Conservation (phyloP, 1,140 invertebrate species). For the Callitettix versicolor region DNA sequence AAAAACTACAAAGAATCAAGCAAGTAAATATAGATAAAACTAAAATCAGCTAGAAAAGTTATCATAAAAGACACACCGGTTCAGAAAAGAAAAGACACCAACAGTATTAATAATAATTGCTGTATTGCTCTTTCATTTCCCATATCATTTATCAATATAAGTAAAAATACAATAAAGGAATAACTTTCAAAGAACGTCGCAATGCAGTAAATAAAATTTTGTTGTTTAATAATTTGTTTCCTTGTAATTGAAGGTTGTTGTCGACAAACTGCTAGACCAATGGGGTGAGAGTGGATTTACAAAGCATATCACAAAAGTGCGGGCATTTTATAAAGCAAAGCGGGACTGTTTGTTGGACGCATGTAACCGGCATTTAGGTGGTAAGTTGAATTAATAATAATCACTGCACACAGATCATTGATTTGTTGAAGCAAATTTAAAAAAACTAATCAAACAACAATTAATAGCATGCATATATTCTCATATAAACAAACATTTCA, state of each 20-base stretch:
- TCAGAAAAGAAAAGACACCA: too few species aligned
- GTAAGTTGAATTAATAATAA: slow-evolving; percentile 27
- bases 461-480: neutral
- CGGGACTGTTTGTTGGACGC: slow-evolving; percentile 49
- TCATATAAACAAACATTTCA: neutral
- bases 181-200: neutral
- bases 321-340: slow-evolving; percentile 50
- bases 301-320: slow-evolving; percentile 46
- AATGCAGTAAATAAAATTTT: neutral
- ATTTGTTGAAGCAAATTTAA: neutral
- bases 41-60: too few species aligned
- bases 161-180: neutral
- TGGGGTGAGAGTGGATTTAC: slow-evolving; percentile 51
- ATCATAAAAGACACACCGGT: too few species aligned
- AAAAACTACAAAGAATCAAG: too few species aligned
- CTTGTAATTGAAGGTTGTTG: slow-evolving; percentile 42
- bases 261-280: slow-evolving; percentile 45
- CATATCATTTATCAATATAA: neutral
- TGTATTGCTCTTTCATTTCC: neutral
- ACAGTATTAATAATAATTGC: too few species aligned
- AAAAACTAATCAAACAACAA: neutral
- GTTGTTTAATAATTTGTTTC: neutral
- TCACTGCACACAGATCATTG: neutral
- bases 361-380: slow-evolving; percentile 49
- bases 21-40: too few species aligned